Percentiles rank a stretch among this genome's conserved stretches.
Conservation (phyloP, 2,113 vertebrate species). For the Trichomycterus rosablanca region DNA sequence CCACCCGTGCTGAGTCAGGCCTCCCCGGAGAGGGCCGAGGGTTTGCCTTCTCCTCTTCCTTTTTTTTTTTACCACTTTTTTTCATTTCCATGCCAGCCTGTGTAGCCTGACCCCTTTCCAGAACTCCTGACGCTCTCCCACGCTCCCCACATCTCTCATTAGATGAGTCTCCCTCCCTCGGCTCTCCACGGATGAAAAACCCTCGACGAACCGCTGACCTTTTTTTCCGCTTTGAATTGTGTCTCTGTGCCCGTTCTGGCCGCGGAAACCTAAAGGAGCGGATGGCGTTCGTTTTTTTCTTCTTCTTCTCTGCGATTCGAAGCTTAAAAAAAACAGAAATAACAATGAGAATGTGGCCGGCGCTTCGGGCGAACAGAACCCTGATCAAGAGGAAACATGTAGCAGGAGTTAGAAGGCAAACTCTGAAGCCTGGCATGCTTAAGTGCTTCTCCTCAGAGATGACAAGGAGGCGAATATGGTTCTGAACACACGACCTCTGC, state of each 20-base stretch:
- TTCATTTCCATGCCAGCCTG: constrained; percentile 21
- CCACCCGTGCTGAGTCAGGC: neutral
- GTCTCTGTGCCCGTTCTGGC: too few relatives aligned
- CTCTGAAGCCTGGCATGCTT: constrained; percentile 20
- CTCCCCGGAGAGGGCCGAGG: neutral
- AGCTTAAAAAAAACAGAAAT: constrained; percentile 2
- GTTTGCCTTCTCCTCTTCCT: constrained; percentile 12
- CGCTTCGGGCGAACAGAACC: constrained; percentile 52
- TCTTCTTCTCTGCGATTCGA: neutral
- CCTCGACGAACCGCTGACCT: neutral
- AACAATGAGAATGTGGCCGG: constrained; percentile 42
- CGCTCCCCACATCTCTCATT: constrained; percentile 23
- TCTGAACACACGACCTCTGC: constrained; percentile 18
- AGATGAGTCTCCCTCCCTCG: constrained; percentile 17
- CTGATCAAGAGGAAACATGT: constrained; percentile 57
- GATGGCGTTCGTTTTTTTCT: too few relatives aligned
- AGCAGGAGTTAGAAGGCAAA: constrained; percentile 4
- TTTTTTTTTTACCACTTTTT: constrained; percentile 3
- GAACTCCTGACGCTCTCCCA: constrained; percentile 25
- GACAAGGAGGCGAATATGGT: neutral
- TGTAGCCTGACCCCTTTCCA: constrained; percentile 17
- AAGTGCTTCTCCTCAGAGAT: constrained; percentile 12
- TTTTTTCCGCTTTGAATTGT: neutral
- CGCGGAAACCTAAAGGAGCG: too few relatives aligned
- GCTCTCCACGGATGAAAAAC: constrained; percentile 7